These are phyloP conservation scores for Dolichallabes microphthalmus DNA, from an alignment of 2,113 vertebrate species.

Conservation along the genomic window DNA sequence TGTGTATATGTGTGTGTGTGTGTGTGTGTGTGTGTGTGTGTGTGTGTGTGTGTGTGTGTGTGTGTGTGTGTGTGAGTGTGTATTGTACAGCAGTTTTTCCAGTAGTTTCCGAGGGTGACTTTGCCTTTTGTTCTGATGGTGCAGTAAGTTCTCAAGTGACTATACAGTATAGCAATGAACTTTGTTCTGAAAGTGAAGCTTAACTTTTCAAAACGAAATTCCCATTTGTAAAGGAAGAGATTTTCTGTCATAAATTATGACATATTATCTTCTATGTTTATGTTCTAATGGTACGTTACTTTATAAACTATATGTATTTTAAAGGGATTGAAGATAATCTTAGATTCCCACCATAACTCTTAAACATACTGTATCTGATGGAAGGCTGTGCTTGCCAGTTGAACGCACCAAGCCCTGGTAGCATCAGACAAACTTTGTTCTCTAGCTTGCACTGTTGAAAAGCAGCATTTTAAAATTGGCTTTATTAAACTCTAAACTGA, in stretches of 20 bases:
- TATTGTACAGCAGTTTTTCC: neutral
- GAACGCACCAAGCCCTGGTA: neutral
- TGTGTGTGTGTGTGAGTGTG: too few species aligned
- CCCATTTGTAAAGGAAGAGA: neutral
- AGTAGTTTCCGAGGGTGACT: conserved; percentile 8
- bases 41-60: too few species aligned
- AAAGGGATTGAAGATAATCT: neutral
- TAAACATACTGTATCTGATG: neutral
- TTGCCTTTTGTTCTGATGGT: conserved; percentile 5
- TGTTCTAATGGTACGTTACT: neutral
- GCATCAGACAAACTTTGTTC: neutral
- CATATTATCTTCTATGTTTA: neutral
- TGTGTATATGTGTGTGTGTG: too few species aligned
- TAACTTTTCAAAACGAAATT: neutral
- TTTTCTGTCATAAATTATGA: neutral
- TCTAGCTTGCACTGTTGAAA: neutral
- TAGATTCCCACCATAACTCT: neutral
- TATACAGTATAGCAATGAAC: too few species aligned
- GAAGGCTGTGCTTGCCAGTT: neutral
- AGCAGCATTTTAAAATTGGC: neutral
- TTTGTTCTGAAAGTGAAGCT: neutral
- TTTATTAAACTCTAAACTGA: neutral
- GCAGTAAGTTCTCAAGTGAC: neutral
- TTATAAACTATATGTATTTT: neutral
- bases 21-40: too few species aligned